Evolutionary conservation across 2,797 vertebrate genomes (phyloP).

Genomic region (Spinibarbus caldwelli): DNA sequence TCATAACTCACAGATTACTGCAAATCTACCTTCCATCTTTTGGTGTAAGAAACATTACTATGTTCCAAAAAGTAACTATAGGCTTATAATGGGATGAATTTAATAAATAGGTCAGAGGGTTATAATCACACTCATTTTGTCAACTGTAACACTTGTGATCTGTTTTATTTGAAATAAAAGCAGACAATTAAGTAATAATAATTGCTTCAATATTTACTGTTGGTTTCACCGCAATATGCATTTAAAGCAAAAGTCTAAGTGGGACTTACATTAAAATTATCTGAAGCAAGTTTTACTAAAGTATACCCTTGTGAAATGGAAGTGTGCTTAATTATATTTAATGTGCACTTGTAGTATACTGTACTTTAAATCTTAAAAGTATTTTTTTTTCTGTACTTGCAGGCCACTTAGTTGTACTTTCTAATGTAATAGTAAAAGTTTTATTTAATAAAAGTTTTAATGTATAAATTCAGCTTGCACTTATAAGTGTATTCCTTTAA

Average conservation of each 20-base stretch:
- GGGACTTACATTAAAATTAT: background rate
- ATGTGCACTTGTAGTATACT: background rate
- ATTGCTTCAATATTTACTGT: background rate
- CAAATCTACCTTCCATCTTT: conserved; percentile 16
- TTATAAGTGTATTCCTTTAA: too few species aligned
- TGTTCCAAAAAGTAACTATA: background rate
- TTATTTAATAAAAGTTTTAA: too few species aligned
- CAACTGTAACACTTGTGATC: background rate
- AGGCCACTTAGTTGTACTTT: background rate
- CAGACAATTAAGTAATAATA: background rate
- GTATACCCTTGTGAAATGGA: background rate
- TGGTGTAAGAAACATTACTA: conserved; percentile 1
- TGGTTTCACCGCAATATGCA: background rate
- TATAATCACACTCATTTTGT: background rate
- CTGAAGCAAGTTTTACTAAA: background rate
- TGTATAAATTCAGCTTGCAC: too few species aligned
- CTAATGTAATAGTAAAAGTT: background rate
- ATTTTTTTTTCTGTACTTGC: background rate
- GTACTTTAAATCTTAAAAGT: background rate
- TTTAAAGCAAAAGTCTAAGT: background rate
- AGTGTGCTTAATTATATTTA: background rate
- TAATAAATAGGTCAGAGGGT: background rate
- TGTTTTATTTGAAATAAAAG: background rate
- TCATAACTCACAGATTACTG: conserved; percentile 14
- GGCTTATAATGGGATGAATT: background rate